Evolutionary conservation across 2,888 invertebrate genomes (phyloP).

Genomic region (Archips crataeganus): DNA sequence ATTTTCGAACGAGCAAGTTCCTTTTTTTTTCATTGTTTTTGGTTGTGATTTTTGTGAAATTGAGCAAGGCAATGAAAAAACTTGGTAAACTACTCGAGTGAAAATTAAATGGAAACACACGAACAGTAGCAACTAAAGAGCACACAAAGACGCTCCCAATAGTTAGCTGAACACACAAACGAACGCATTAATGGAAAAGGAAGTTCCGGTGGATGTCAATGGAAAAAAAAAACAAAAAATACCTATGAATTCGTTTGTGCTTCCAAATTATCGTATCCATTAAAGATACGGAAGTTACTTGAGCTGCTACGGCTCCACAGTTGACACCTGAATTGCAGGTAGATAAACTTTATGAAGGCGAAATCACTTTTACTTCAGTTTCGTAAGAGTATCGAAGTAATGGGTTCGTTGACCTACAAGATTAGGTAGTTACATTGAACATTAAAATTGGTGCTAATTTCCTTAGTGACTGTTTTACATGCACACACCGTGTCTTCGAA

Average conservation of each 20-base stretch:
- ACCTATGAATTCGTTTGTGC: constrained; percentile 41
- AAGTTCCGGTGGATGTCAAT: not conserved
- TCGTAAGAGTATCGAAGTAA: constrained; percentile 17
- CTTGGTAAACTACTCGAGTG: not conserved
- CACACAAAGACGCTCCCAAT: constrained; percentile 10
- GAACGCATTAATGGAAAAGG: constrained; percentile 21
- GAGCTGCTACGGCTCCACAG: constrained; percentile 23
- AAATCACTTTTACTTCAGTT: constrained; percentile 37
- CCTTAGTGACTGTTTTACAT: not conserved
- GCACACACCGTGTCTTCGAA: not conserved
- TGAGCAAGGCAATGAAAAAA: not conserved
- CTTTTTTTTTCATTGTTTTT: too few relatives aligned
- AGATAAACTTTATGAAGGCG: constrained; percentile 32
- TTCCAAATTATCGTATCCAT: constrained; percentile 41
- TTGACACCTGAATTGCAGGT: constrained; percentile 37
- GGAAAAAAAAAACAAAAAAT: constrained; percentile 18
- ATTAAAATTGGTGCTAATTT: not conserved
- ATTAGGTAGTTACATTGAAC: not conserved
- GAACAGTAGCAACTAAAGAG: not conserved
- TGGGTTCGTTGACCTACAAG: constrained; percentile 23
- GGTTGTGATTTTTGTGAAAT: too few relatives aligned
- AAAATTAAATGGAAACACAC: not conserved
- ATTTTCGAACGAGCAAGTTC: too few relatives aligned
- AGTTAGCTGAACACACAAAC: constrained; percentile 40
- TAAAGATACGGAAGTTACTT: constrained; percentile 35